Evolutionary conservation across 2,113 vertebrate species (phyloP).

Genomic region (Oreochromis niloticus): DNA sequence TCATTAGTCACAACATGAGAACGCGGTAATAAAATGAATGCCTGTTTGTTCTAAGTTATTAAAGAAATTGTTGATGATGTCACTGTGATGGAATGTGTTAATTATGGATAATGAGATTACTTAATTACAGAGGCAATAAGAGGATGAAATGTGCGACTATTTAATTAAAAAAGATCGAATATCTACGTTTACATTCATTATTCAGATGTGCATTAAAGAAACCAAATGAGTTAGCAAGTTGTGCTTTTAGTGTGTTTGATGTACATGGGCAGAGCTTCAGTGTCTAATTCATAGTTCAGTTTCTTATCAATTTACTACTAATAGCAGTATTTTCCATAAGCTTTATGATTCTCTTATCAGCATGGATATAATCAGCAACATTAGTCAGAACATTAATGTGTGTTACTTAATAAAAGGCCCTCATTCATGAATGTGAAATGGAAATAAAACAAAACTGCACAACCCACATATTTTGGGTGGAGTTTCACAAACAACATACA

Average conservation of each 20-base stretch:
- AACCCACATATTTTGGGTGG: neutral
- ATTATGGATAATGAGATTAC: constrained; percentile 6
- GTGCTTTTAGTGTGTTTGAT: neutral
- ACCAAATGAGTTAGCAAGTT: neutral
- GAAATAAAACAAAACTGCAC: neutral
- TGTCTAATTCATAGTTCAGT: neutral
- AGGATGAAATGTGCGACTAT: neutral
- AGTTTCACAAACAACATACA: neutral
- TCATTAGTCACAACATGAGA: neutral
- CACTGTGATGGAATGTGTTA: constrained; percentile 10
- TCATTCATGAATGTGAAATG: neutral
- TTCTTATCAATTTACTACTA: neutral
- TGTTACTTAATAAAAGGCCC: neutral
- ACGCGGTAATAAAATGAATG: neutral
- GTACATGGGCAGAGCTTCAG: neutral
- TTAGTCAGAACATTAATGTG: neutral
- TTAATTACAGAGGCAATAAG: neutral
- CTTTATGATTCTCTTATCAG: neutral
- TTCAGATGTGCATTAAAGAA: neutral
- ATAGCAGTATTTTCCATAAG: neutral
- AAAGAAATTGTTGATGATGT: constrained; percentile 5
- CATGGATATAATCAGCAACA: neutral
- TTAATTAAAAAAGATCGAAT: neutral
- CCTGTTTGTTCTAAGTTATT: neutral
- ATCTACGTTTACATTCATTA: neutral